Evolutionary conservation across 2,797 vertebrate species (phyloP).

Genomic region (Thunnus albacares): DNA sequence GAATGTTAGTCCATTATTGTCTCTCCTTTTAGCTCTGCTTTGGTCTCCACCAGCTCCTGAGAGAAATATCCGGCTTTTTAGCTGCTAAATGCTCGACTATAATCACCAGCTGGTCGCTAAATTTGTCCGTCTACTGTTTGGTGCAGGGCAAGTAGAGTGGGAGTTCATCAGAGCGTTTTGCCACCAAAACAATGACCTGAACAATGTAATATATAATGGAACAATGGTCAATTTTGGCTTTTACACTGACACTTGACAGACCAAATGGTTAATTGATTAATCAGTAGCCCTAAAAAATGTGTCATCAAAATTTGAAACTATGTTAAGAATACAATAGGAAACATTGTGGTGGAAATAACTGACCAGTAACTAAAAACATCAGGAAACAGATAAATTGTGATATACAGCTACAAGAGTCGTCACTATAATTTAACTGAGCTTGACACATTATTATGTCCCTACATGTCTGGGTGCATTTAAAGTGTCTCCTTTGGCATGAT

Average conservation of each 20-base stretch:
- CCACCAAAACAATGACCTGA: too few relatives aligned
- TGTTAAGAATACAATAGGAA: not conserved
- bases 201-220: too few relatives aligned
- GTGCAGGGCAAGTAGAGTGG: not conserved
- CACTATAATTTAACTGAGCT: not conserved
- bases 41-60: constrained; percentile 1
- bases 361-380: constrained; percentile 2
- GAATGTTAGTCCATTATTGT: not conserved
- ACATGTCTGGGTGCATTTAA: constrained; percentile 7
- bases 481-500: constrained; percentile 10
- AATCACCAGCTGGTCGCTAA: too few relatives aligned
- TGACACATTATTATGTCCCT: not conserved
- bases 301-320: not conserved
- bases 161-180: not conserved
- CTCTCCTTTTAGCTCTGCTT: not conserved
- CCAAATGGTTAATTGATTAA: too few relatives aligned
- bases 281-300: not conserved
- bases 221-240: not conserved
- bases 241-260: not conserved
- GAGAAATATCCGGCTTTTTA: not conserved
- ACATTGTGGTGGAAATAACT: not conserved
- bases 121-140: not conserved
- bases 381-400: not conserved
- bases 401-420: not conserved
- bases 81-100: not conserved